Evolutionary conservation across 2,113 vertebrate genomes (phyloP).

Genomic region (Corapipo altera): DNA sequence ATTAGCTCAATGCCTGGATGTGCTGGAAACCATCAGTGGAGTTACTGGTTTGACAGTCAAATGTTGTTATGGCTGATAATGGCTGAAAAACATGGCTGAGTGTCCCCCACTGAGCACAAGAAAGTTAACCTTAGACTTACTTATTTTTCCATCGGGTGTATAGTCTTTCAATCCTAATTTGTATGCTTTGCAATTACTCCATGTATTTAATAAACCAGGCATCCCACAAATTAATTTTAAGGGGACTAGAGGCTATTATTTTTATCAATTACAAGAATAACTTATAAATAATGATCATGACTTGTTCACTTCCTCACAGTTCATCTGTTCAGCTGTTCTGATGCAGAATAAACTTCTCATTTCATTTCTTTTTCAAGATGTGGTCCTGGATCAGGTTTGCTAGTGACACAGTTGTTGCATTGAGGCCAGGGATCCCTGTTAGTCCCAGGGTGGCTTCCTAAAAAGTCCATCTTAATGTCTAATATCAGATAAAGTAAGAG

Average conservation of each 20-base stretch:
- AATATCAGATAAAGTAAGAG: background rate
- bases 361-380: background rate
- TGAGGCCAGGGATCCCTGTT: background rate
- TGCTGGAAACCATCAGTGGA: background rate
- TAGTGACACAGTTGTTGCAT: background rate
- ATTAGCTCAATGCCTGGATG: background rate
- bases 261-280: background rate
- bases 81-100: background rate
- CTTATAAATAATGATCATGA: background rate
- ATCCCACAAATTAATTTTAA: background rate
- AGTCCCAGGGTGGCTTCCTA: too few species aligned
- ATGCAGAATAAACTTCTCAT: background rate
- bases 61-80: background rate
- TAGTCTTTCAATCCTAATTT: background rate
- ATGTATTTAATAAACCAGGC: rapidly evolving
- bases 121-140: background rate
- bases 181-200: background rate
- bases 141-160: background rate
- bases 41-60: background rate
- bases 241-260: background rate
- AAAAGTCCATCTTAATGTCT: background rate
- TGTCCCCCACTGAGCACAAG: background rate
- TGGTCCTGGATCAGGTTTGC: background rate
- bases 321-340: background rate
- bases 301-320: background rate